phyloP scores from a whole-genome alignment of 2,888 invertebrate species.

The Morpho helenor region DNA sequence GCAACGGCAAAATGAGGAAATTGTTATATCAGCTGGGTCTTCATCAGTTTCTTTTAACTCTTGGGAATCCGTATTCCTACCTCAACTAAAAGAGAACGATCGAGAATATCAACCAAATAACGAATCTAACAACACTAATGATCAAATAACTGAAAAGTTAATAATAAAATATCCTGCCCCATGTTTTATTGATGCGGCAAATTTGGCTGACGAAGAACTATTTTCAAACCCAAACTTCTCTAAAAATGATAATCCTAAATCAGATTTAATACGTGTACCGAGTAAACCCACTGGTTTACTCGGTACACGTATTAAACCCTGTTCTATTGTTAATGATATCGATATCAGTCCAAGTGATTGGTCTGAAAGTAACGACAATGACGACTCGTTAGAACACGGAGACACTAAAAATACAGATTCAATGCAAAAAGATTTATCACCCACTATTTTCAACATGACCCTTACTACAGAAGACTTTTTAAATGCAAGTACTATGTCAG shows the following conservation, averaged over 20 bases:
- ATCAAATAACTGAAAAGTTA: slow-evolving; percentile 34
- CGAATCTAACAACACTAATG: slow-evolving; percentile 1
- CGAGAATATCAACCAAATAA: slow-evolving; percentile 36
- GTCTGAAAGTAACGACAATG: slow-evolving; percentile 62
- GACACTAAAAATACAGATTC: slow-evolving; percentile 54
- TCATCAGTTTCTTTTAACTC: slow-evolving; percentile 82
- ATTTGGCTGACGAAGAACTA: slow-evolving; percentile 84
- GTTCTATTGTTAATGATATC: slow-evolving; percentile 41
- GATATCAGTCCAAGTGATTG: slow-evolving; percentile 55
- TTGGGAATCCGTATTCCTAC: slow-evolving; percentile 82
- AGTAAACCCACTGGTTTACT: slow-evolving; percentile 52
- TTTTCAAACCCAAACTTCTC: slow-evolving; percentile 33
- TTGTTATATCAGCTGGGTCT: slow-evolving; percentile 77
- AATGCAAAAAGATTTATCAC: slow-evolving; percentile 55
- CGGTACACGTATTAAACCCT: too few relatives aligned
- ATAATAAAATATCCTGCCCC: slow-evolving; percentile 50
- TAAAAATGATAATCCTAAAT: slow-evolving; percentile 11
- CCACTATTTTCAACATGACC: slow-evolving; percentile 62
- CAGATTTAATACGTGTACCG: slow-evolving; percentile 37
- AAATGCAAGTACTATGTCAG: slow-evolving; percentile 42
- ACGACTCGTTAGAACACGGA: slow-evolving; percentile 61
- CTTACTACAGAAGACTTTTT: slow-evolving; percentile 56
- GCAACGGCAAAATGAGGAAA: slow-evolving; percentile 81
- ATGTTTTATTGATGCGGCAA: slow-evolving; percentile 89
- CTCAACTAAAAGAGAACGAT: slow-evolving; percentile 56